Base-by-base conservation (phyloP, 2,888 invertebrate species). In the Sinopyrophorus schimmeli region DNA sequence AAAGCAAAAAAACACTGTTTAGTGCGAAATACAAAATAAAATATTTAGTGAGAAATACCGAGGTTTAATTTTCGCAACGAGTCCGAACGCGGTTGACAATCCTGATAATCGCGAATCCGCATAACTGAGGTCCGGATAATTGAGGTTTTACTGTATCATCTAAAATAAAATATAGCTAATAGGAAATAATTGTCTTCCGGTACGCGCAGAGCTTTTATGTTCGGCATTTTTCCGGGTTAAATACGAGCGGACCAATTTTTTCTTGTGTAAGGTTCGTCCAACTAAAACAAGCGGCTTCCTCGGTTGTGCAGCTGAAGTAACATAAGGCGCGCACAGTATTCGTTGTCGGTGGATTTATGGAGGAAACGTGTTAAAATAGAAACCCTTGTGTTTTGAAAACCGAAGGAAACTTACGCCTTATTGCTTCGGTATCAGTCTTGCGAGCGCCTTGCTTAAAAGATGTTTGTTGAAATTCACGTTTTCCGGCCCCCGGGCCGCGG, bases 301-400 rank as follows among this genome's bases (percentile, higher is more conserved):
- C 12, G 32, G 15, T 24, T 43, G 43, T 20, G 18, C 43, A 20
- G 18, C 43, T 43, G 21, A 24, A 21, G 26, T 9, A 24, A 28
- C 38, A 38, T 37, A 37, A 31, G 38, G 38, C 38, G 38, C 21
- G n/a, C n/a, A n/a, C 30, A 27, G 34, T 28, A 24, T 38, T 38
- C 28, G 34, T 47, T 41, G 40, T 47, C 47, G 34, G 40, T 47
- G 35, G 23, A 37, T 47, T 47, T 47, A 47, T 47, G 24, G 47
- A 47, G 47, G 47, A 47, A 47, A 47, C 41, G 47, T 47, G 47
- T 35, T 40, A 47, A 47, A 47, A 47, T 20, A 34, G 40, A 27
- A 28, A 17, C 40, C 26, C 40, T 18, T 37, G 14, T 35, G 27
- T 46, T 47, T 27, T 24, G 18, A 15, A 38, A 38, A 30, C 15